These are phyloP conservation scores for Leptothorax acervorum DNA, from an alignment of 2,888 invertebrate species.

Conservation along the genomic window DNA sequence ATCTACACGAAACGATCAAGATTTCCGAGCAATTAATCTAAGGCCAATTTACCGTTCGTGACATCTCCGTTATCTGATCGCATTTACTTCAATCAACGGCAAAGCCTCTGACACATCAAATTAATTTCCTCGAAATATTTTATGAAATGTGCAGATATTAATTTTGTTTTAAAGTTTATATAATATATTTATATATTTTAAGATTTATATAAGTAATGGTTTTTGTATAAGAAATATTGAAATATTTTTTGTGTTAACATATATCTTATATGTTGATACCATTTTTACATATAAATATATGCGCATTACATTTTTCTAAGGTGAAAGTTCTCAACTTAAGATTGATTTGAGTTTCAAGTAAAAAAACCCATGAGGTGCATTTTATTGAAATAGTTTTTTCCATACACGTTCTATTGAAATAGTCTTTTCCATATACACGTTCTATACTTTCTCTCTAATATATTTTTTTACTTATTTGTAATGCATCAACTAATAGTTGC, in stretches of 20 bases:
- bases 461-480: not conserved
- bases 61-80: constrained; percentile 39
- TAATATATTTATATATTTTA: not conserved
- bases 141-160: not conserved
- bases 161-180: not conserved
- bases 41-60: constrained; percentile 59
- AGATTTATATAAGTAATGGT: not conserved
- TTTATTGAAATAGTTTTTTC: not conserved
- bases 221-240: not conserved
- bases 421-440: not conserved
- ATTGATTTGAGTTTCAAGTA: not conserved
- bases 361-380: not conserved
- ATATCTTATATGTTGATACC: not conserved
- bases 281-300: not conserved
- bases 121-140: constrained; percentile 4
- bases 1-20: constrained; percentile 20
- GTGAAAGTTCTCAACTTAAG: not conserved
- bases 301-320: not conserved
- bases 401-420: not conserved
- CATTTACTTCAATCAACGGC: constrained; percentile 34
- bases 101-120: not conserved
- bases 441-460: not conserved
- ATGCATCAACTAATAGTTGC: not conserved
- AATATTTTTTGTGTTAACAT: not conserved
- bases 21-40: constrained; percentile 58